Conservation (phyloP, 2,113 vertebrate species). For the Cyprinodon variegatus region DNA sequence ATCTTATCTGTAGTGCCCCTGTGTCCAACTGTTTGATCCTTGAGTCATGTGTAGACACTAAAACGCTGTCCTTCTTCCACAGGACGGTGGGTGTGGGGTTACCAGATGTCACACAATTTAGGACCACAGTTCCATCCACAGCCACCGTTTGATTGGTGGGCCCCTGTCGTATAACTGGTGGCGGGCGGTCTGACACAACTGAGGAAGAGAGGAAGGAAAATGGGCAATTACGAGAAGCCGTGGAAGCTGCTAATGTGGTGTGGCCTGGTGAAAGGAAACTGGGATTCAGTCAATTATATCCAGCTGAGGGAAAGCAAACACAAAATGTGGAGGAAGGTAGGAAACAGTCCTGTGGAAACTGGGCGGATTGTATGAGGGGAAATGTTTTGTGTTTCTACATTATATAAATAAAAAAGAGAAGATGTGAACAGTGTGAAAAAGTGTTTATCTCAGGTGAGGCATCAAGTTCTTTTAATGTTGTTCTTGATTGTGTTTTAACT, state of each 20-base stretch:
- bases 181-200: conserved; percentile 97
- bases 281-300: conserved; percentile 40
- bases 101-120: conserved; percentile 89
- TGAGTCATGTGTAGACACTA: conserved; percentile 93
- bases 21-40: conserved; percentile 92
- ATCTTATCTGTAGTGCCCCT: conserved; percentile 91
- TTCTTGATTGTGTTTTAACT: too few species aligned
- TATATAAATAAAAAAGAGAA: too few species aligned
- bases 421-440: too few species aligned
- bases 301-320: conserved; percentile 41
- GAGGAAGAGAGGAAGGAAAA: conserved; percentile 42
- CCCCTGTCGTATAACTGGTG: conserved; percentile 94
- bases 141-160: conserved; percentile 96
- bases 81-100: conserved; percentile 90
- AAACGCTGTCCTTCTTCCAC: conserved; percentile 92
- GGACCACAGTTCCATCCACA: conserved; percentile 90
- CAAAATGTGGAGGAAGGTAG: conserved; percentile 39
- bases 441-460: too few species aligned
- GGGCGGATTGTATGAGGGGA: conserved; percentile 40
- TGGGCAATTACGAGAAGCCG: conserved; percentile 20
- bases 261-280: conserved; percentile 4
- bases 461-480: too few species aligned
- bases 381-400: not conserved
- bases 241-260: conserved; percentile 30
- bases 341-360: conserved; percentile 54